Percentiles rank a stretch among this genome's conserved stretches.
phyloP scores from a whole-genome alignment of 2,888 invertebrate genomes.

The Carterocephalus palaemon region DNA sequence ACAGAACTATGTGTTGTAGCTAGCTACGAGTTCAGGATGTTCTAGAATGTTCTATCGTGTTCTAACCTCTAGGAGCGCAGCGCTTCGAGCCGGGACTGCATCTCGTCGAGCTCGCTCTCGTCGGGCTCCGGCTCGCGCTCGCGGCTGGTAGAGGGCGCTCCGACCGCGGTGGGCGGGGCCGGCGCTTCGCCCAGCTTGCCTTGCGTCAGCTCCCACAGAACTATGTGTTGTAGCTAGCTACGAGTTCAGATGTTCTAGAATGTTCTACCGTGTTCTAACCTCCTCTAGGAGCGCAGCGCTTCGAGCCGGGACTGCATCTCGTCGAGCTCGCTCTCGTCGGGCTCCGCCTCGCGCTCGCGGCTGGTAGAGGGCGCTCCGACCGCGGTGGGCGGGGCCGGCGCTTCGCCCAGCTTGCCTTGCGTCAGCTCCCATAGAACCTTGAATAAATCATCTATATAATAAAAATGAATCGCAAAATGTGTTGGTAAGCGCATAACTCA shows the following conservation, averaged over 20 bases:
- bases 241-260: too few species aligned
- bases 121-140: slow-evolving; percentile 82
- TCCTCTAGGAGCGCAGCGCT: slow-evolving; percentile 89
- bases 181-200: slow-evolving; percentile 96
- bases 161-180: slow-evolving; percentile 82
- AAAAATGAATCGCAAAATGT: too few species aligned
- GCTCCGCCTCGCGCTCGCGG: slow-evolving; percentile 78
- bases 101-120: slow-evolving; percentile 92
- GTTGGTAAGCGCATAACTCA: too few species aligned
- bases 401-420: slow-evolving; percentile 94
- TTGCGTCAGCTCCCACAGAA: slow-evolving; percentile 92
- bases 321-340: slow-evolving; percentile 90
- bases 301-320: slow-evolving; percentile 95
- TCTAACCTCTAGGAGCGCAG: slow-evolving; percentile 86
- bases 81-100: slow-evolving; percentile 93
- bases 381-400: slow-evolving; percentile 86
- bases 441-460: background rate
- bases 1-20: slow-evolving; percentile 87
- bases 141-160: slow-evolving; percentile 67
- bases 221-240: too few species aligned
- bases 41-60: too few species aligned
- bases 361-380: slow-evolving; percentile 75
- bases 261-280: too few species aligned
- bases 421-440: slow-evolving; percentile 93
- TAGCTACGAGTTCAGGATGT: too few species aligned